Base-by-base conservation (phyloP, 2,888 invertebrate species). In the Hermodice carunculata region DNA sequence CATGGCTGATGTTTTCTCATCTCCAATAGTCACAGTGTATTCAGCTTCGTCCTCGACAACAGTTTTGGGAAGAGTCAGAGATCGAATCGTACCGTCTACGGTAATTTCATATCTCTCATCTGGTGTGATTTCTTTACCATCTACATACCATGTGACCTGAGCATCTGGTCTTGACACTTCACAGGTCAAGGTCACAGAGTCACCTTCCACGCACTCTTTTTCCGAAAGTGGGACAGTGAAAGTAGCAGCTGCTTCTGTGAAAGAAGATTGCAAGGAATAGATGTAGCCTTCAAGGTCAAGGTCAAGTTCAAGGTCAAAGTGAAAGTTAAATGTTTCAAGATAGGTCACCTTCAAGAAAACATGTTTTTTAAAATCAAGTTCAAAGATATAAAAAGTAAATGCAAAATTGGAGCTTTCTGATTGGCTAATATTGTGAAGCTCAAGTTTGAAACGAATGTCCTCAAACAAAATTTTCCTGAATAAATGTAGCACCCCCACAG, bases 61-160 rank as follows among this genome's bases (percentile, higher is more conserved):
- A 31, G 96, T 87, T 78, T 92, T 43, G 6, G 11, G 11, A 8
- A 54, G 40, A 6, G 42, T 42, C 19, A 54, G 42, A 28, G 42
- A 42, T 82, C 96, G 96, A 65, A 58, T 24, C 3, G 61, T 65
- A 8, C 64, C 71, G 6, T 69, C 61, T 1, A 64, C 56, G 6
- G 24, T 54, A 14, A 66, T 66, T 17, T 68, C 66, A 34, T 66
- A 64, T 40, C 66, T 74, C 52, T 84, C 82, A 24, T 80, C 78
- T 11, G 81, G 78, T 14, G 68, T 62, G 4, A 85, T 71, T 67
- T 82, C 80, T 37, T 75, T 64, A n/a, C 82, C 84, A 60, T 83
- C 80, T 69, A 82, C 83, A 63, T 79, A 77, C 85, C 85, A 85
- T 22, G 74, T 77, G 54, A 78, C 81, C 8, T 76, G 75, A 14